Evolutionary conservation across 2,113 vertebrate genomes (phyloP), one percentile per base, ranked within the genome.

Genomic region (Rhodinocichla rosea): DNA sequence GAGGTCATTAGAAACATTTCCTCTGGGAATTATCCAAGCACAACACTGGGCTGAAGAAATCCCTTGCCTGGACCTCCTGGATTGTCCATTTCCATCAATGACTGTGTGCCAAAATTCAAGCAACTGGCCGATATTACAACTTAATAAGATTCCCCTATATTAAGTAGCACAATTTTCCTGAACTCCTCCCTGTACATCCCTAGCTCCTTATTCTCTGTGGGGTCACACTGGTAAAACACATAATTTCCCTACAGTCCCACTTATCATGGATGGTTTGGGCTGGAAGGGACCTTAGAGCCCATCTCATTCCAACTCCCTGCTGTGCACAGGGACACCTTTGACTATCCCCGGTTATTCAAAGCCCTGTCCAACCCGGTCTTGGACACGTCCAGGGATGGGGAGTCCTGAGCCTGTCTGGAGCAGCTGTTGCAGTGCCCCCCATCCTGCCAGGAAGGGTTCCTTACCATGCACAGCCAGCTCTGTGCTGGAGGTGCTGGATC

Each of bases 391-490:
- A 68, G 39, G 45, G 33, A 4, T 11, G 52, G 23, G 13, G 42
- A 71, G 30, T 5, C 10, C 59, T 50, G 50, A 65, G 11, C 4
- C 50, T 64, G 50, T 19, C 37, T 21, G 60, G 60, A 19, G 6
- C 39, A 57, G 33, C 15, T 0, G 0, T 1, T 13, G 15, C 33
- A 74, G 44, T 30, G 45, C 3, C 19, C 22, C 22, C 15, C 35
- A 6, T 18, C 20, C 20, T 55, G 13, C 30, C 49, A 39, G 47
- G 28, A 6, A 7, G 30, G 8, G 23, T 0, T 27, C 40, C 98
- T 97, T 97, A 99, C 99, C 95, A 3, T 99, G 98, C 30, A 99
- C 98, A 2, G 96, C 95, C 30, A 99, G 98, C 74, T 97, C 98
- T 89, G 97, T 95, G 80, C 96, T 97, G 3, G 97, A 76, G 56